Evolutionary conservation across 2,113 vertebrate species (phyloP), one percentile per base, ranked within the genome.

Genomic region (Oenanthe melanoleuca): DNA sequence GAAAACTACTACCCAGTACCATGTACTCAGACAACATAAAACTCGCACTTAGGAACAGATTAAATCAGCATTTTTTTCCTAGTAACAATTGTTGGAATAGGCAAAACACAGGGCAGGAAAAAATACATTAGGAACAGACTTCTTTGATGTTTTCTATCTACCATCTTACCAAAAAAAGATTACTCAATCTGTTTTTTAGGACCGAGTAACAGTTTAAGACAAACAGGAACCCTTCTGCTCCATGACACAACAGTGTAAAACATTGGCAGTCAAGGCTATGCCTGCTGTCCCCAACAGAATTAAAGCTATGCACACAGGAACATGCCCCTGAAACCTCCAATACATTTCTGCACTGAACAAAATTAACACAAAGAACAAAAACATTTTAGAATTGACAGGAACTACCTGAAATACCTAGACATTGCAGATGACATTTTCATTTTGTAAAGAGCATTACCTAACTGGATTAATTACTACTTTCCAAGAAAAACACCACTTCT

Each of bases 401-500:
- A 64, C 16, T 29, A 71, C 16, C 21, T 60, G 49, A 88, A 82
- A 63, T 45, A 67, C 49, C 24, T 12, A 63, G 14, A 67, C 47
- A 72, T 66, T 26, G 21, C 31, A 74, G 88, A 57, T 6, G 1
- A n/a, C 17, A 45, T 28, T 79, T 70, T 81, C 22, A 24, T 71
- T 86, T 86, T 45, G 21, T 65, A 52, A 70, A 66, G n/a, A 3
- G 22, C 22, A 14, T 57, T 59, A 71, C 6, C 24, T 28, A 78
- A 28, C 11, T 47, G 73, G 17, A 24, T 57, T 89, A 38, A 63
- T 38, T 79, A 44, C 44, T 71, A 42, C 29, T 45, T 31, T 42
- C 47, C 20, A 42, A 45, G 64, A 34, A 75, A 28, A 7, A 1
- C 0, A 0, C 5, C 6, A 25, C 5, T 59, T 69, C 18, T 67